Evolutionary conservation across 1,140 invertebrate genomes (phyloP).

Genomic region (Sitophilus oryzae): DNA sequence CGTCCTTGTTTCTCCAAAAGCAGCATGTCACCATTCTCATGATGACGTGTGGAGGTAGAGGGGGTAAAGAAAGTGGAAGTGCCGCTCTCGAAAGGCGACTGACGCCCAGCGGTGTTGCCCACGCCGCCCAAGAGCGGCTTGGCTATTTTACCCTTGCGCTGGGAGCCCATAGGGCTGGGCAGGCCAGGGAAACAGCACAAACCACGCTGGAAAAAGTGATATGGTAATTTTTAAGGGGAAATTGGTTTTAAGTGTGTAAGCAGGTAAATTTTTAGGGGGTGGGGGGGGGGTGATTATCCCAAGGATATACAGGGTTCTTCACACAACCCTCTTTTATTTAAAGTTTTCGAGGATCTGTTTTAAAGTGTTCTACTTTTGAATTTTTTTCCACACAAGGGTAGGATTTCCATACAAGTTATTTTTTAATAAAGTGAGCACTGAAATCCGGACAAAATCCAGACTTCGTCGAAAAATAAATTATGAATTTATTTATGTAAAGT

Average conservation of each 20-base stretch:
- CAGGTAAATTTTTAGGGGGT: constrained; percentile 34
- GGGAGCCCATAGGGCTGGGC: constrained; percentile 72
- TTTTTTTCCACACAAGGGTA: too few species aligned
- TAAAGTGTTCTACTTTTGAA: too few species aligned
- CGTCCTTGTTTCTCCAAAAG: constrained; percentile 69
- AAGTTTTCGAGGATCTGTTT: too few species aligned
- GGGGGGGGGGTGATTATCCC: too few species aligned
- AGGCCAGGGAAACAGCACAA: constrained; percentile 84
- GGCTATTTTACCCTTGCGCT: constrained; percentile 77
- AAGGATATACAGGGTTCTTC: too few species aligned
- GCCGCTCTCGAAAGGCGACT: constrained; percentile 49
- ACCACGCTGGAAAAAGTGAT: constrained; percentile 65
- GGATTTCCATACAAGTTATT: too few species aligned
- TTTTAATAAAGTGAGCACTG: too few species aligned
- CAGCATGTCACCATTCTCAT: constrained; percentile 62
- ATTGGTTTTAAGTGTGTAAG: constrained; percentile 47
- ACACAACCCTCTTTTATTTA: too few species aligned
- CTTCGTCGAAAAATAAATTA: too few species aligned
- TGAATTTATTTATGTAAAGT: too few species aligned
- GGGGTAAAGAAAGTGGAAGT: constrained; percentile 38
- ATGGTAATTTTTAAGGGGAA: constrained; percentile 48
- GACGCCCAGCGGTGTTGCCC: constrained; percentile 48
- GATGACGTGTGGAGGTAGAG: constrained; percentile 43
- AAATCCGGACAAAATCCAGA: too few species aligned
- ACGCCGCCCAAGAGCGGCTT: constrained; percentile 74